Conservation (phyloP, 1,140 invertebrate species). For the Acromyrmex echinatior region DNA sequence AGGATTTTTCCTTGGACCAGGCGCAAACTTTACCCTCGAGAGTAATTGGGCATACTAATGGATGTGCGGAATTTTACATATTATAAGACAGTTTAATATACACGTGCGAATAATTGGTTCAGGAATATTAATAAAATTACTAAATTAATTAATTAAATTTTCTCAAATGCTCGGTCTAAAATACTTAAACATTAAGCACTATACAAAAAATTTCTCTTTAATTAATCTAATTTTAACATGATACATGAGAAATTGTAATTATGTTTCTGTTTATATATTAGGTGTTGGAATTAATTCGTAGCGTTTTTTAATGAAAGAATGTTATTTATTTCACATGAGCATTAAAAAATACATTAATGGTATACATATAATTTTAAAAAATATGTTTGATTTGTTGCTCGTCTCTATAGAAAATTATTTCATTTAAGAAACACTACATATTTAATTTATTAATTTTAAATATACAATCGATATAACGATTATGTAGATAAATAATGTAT, state of each 20-base stretch:
- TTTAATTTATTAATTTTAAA: background rate
- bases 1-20: slow-evolving; percentile 11
- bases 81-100: background rate
- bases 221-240: background rate
- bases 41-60: slow-evolving; percentile 29
- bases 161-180: background rate
- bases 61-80: background rate
- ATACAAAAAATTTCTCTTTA: background rate
- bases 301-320: no score
- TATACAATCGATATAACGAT: background rate
- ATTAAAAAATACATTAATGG: no score
- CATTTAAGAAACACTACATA: background rate
- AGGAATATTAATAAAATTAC: slow-evolving; percentile 13
- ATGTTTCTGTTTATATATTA: background rate
- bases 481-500: slow-evolving; percentile 21
- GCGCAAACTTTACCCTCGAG: slow-evolving; percentile 21
- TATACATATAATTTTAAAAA: background rate
- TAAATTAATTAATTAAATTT: background rate
- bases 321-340: no score
- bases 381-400: background rate
- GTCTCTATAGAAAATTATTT: background rate
- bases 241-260: background rate
- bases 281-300: no score
- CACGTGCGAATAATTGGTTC: background rate
- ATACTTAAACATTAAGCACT: background rate